Conservation (phyloP, 2,113 vertebrate genomes). For the Falcunculus frontatus region DNA sequence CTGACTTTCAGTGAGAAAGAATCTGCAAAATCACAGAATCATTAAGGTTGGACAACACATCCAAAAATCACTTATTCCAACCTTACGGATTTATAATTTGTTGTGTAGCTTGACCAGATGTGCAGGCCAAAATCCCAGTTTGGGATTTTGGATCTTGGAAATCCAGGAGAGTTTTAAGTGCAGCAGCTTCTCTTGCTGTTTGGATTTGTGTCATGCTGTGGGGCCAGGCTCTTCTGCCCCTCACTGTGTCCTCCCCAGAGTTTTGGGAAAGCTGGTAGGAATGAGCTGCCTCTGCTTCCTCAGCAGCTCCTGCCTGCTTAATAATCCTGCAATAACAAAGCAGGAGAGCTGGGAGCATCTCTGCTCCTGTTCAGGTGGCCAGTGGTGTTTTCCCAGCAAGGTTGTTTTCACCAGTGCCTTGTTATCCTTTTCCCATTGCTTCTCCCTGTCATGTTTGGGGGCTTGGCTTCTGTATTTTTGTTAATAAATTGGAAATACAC, state of each 20-base stretch:
- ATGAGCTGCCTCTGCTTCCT: not conserved
- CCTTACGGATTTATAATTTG: not conserved
- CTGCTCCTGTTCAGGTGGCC: not conserved
- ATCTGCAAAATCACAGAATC: not conserved
- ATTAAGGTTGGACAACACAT: not conserved
- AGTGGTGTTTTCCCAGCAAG: not conserved
- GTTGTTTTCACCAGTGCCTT: not conserved
- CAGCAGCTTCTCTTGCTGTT: not conserved
- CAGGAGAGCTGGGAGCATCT: not conserved
- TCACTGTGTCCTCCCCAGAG: not conserved
- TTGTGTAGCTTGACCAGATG: not conserved
- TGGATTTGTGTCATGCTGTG: not conserved
- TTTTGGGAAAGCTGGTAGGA: not conserved
- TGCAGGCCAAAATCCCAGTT: not conserved
- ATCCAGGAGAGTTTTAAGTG: not conserved
- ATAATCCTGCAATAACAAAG: not conserved
- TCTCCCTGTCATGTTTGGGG: not conserved
- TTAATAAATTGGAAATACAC: slow-evolving; percentile 20
- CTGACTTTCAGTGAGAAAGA: not conserved
- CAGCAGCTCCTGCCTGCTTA: not conserved
- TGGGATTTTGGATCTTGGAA: not conserved
- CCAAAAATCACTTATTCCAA: not conserved
- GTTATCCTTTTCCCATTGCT: not conserved
- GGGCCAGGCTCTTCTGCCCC: not conserved
- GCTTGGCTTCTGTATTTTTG: not conserved